phyloP scores from a whole-genome alignment of 2,797 vertebrate species.

The Helicolenus hilgendorfi region DNA sequence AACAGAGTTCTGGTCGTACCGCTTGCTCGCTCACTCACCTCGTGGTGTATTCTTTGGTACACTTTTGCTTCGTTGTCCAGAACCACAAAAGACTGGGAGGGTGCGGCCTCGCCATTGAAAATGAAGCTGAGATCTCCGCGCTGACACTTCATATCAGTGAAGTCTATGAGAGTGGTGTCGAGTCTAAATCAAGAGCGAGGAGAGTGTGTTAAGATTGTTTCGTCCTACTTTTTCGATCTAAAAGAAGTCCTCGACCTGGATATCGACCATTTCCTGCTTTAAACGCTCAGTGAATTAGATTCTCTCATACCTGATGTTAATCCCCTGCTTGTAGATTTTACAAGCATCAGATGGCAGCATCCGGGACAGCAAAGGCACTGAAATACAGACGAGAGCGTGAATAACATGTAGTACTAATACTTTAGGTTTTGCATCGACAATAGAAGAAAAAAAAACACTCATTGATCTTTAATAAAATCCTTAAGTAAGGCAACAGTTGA shows the following conservation, averaged over 20 bases:
- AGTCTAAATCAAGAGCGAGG: constrained; percentile 88
- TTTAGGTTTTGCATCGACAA: neutral
- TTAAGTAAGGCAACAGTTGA: neutral
- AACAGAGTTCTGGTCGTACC: neutral
- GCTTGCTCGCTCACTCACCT: constrained; percentile 87
- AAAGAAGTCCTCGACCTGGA: constrained; percentile 71
- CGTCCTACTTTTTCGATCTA: constrained; percentile 67
- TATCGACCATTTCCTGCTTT: constrained; percentile 36
- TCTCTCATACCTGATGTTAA: constrained; percentile 95
- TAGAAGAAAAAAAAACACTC: neutral
- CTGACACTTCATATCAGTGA: constrained; percentile 99
- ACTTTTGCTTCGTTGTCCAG: constrained; percentile 98
- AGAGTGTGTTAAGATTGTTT: constrained; percentile 18
- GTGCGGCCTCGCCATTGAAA: constrained; percentile 94
- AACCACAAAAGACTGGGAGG: constrained; percentile 96
- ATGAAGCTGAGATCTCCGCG: constrained; percentile 98
- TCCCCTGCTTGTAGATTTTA: constrained; percentile 99
- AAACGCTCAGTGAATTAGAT: constrained; percentile 13
- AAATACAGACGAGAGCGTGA: constrained; percentile 7
- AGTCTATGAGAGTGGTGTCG: constrained; percentile 98
- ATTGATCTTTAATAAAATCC: neutral
- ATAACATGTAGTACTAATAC: neutral
- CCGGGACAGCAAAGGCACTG: constrained; percentile 97
- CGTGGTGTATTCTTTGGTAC: constrained; percentile 98
- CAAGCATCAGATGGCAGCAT: constrained; percentile 98